These are phyloP conservation scores for Rhodophaea formosa DNA, from an alignment of 2,888 invertebrate genomes.

Conservation along the genomic window DNA sequence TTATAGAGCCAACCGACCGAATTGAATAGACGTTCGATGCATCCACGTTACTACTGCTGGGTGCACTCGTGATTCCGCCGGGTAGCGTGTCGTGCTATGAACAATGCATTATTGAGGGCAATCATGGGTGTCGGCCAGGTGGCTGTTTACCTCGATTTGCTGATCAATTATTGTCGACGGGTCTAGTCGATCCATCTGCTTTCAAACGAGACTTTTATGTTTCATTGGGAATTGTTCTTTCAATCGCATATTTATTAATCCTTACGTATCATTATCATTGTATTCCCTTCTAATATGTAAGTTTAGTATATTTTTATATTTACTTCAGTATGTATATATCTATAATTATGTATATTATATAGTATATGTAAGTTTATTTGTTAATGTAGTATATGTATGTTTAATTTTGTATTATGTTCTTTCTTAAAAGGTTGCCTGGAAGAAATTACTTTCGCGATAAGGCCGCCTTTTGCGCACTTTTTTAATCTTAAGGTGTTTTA, in stretches of 20 bases:
- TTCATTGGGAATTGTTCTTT: conserved; percentile 18
- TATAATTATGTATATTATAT: too few species aligned
- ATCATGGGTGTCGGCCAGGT: conserved; percentile 62
- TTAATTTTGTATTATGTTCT: too few species aligned
- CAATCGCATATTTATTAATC: neutral
- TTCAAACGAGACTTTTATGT: conserved; percentile 32
- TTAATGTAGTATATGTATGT: too few species aligned
- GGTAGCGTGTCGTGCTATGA: conserved; percentile 52
- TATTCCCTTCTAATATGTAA: too few species aligned
- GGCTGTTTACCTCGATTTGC: conserved; percentile 65
- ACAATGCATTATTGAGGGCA: conserved; percentile 70
- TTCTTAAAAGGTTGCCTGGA: too few species aligned
- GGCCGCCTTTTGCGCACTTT: too few species aligned
- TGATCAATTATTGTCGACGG: conserved; percentile 64
- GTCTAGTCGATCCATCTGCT: conserved; percentile 34
- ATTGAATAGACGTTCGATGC: conserved; percentile 32
- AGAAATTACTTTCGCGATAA: too few species aligned
- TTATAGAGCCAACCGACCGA: conserved; percentile 45
- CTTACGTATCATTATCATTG: too few species aligned
- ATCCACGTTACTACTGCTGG: conserved; percentile 26
- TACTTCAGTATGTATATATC: too few species aligned
- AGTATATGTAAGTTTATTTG: too few species aligned
- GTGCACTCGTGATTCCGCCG: conserved; percentile 23
- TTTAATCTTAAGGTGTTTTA: too few species aligned
- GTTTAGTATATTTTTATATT: too few species aligned